These are phyloP conservation scores for Priapulus caudatus DNA, from an alignment of 2,888 invertebrate genomes.

Conservation along the genomic window DNA sequence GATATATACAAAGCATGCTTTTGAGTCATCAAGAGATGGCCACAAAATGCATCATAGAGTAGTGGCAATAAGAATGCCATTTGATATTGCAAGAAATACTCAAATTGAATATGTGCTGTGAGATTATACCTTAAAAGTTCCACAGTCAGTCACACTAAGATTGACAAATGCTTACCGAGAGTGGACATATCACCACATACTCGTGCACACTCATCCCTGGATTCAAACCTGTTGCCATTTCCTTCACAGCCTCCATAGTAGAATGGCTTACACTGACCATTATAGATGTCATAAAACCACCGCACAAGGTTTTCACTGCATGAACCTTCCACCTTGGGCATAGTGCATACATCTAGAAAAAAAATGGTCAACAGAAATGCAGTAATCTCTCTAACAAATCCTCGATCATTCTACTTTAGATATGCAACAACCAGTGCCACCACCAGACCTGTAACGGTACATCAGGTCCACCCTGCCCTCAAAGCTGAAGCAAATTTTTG, in stretches of 20 bases:
- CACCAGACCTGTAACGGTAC: no score
- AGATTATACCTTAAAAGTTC: no score
- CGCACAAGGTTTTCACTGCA: constrained; percentile 27
- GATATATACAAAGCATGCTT: no score
- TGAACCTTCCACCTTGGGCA: constrained; percentile 39
- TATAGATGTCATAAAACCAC: constrained; percentile 17
- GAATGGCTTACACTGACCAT: constrained; percentile 60
- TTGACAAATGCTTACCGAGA: constrained; percentile 9
- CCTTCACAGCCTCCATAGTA: constrained; percentile 82
- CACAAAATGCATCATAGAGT: no score
- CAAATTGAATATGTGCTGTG: no score
- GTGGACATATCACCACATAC: constrained; percentile 45
- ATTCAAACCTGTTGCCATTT: constrained; percentile 73
- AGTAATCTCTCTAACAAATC: no score
- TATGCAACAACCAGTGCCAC: no score
- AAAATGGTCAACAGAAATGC: neutral
- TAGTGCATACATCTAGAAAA: constrained; percentile 32
- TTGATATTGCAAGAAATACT: neutral
- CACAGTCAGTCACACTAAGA: neutral
- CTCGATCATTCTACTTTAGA: no score
- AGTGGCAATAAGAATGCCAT: no score
- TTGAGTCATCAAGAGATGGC: no score
- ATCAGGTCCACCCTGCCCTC: no score
- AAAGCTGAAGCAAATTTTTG: no score
- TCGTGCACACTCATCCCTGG: constrained; percentile 59